These are phyloP conservation scores for Leucoraja erinaceus DNA, from an alignment of 2,113 vertebrate species.

Conservation along the genomic window DNA sequence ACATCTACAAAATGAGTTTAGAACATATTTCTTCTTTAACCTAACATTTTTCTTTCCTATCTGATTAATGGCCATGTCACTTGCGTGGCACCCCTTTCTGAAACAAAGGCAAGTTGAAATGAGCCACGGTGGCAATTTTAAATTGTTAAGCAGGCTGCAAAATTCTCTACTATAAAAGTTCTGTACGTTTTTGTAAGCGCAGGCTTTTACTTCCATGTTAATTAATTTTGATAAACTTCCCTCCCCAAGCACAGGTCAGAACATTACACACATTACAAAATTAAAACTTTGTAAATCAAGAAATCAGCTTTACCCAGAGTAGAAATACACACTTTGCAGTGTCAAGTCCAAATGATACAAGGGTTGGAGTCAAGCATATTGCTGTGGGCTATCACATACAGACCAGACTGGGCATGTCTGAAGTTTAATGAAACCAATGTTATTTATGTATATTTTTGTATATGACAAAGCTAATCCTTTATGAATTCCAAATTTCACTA, in stretches of 20 bases:
- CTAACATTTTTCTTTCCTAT: neutral
- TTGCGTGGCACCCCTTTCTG: neutral
- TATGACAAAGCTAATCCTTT: no score
- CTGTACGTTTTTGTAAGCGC: neutral
- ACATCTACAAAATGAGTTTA: neutral
- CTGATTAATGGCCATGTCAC: neutral
- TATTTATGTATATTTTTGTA: no score
- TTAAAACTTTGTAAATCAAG: no score
- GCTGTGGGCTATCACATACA: no score
- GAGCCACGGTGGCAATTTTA: neutral
- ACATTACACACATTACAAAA: neutral
- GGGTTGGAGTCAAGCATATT: no score
- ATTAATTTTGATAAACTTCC: neutral
- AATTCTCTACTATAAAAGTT: neutral
- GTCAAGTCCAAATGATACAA: neutral
- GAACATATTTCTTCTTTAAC: neutral
- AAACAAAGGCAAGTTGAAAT: neutral
- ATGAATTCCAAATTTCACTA: no score
- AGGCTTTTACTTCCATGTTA: neutral
- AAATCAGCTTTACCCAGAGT: neutral
- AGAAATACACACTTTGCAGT: neutral
- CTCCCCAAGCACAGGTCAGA: neutral
- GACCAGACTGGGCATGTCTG: no score
- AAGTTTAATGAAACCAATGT: no score
- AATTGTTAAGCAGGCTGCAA: neutral